These are phyloP conservation scores for Drosophila burlai DNA, from an alignment of 1,140 invertebrate species.

Conservation along the genomic window DNA sequence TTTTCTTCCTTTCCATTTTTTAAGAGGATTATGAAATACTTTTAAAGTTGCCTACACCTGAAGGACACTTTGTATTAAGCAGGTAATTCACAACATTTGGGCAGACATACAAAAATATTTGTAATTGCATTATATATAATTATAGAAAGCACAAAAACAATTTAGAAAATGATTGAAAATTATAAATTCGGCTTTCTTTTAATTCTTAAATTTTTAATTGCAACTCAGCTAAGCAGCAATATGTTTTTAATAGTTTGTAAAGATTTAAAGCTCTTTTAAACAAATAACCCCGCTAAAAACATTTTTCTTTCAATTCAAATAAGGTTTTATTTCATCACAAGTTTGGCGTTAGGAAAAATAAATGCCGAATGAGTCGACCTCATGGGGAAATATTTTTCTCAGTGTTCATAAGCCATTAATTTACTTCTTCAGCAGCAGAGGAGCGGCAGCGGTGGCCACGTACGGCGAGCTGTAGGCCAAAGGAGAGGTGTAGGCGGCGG, in stretches of 20 bases:
- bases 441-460: slow-evolving; percentile 61
- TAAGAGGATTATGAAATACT: slow-evolving; percentile 1
- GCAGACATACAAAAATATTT: background rate
- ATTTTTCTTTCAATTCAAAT: background rate
- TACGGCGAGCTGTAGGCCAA: slow-evolving; percentile 73
- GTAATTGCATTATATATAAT: background rate
- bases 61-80: too few relatives aligned
- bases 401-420: background rate
- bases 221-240: background rate
- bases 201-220: background rate
- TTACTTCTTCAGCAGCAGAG: slow-evolving; percentile 77
- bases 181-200: background rate
- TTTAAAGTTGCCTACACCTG: background rate
- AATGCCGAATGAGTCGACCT: slow-evolving; percentile 25
- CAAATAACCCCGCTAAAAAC: slow-evolving; percentile 4
- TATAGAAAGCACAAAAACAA: background rate
- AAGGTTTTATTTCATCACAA: slow-evolving; percentile 61
- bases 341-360: slow-evolving; percentile 23
- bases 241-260: background rate
- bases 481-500: slow-evolving; percentile 63
- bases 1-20: background rate
- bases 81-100: background rate
- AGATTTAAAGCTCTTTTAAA: too few relatives aligned
- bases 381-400: slow-evolving; percentile 47
- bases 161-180: background rate